phyloP scores from a whole-genome alignment of 2,888 invertebrate species.

The Anoncus sp. region DNA sequence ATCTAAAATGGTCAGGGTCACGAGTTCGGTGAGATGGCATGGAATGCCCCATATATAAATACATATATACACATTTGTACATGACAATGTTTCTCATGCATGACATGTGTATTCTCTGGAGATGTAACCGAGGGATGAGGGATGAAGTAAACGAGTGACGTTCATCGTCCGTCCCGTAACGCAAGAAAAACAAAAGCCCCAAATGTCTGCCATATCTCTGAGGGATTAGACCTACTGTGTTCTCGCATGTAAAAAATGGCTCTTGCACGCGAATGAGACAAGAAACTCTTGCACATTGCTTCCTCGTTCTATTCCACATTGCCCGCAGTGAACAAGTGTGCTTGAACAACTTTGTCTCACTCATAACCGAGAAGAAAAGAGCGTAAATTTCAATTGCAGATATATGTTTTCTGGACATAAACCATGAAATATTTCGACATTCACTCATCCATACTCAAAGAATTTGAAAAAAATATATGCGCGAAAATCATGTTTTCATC shows the following conservation, averaged over 20 bases:
- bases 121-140: slow-evolving; percentile 34
- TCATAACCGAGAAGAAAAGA: neutral
- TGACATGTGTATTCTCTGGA: slow-evolving; percentile 30
- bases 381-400: neutral
- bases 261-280: neutral
- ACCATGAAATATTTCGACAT: neutral
- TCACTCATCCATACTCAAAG: neutral
- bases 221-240: slow-evolving; percentile 22
- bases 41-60: too few species aligned
- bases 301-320: neutral
- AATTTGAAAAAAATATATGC: too few species aligned
- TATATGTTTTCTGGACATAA: neutral
- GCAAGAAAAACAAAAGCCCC: slow-evolving; percentile 39
- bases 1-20: too few species aligned
- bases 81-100: neutral
- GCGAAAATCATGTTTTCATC: too few species aligned
- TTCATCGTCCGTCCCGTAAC: slow-evolving; percentile 25
- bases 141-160: slow-evolving; percentile 39
- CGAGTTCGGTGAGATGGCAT: slow-evolving; percentile 43
- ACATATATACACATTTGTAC: neutral
- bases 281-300: neutral
- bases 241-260: slow-evolving; percentile 33
- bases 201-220: slow-evolving; percentile 19
- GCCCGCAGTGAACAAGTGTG: neutral
- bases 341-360: neutral